phyloP scores from a whole-genome alignment of 2,113 vertebrate species.

The Harpagus bidentatus region DNA sequence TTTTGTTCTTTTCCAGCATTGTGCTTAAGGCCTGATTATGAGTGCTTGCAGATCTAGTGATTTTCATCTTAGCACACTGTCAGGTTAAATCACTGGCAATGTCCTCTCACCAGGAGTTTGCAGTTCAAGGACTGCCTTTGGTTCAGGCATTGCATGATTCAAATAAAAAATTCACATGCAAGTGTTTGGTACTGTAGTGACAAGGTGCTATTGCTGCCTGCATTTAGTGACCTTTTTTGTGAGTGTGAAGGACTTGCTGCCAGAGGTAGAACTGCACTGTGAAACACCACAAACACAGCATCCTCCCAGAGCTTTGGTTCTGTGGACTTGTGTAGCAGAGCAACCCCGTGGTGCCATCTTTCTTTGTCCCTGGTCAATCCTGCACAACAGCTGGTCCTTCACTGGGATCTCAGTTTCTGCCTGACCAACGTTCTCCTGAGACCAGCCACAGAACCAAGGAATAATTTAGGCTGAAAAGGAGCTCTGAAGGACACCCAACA shows the following conservation, averaged over 20 bases:
- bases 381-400: neutral
- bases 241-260: neutral
- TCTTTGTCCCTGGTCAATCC: neutral
- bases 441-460: neutral
- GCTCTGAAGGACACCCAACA: accelerated
- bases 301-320: neutral
- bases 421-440: neutral
- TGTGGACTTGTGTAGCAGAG: neutral
- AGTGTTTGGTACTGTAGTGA: constrained; percentile 11
- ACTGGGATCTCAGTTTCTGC: neutral
- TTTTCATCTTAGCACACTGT: constrained; percentile 26
- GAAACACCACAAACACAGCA: neutral
- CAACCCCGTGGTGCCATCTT: neutral
- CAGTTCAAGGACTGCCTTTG: constrained; percentile 17
- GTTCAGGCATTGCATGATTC: constrained; percentile 1
- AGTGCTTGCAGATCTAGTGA: neutral
- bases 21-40: neutral
- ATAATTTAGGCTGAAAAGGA: neutral
- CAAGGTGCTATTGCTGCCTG: constrained; percentile 21
- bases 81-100: constrained; percentile 35
- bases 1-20: constrained; percentile 33
- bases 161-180: constrained; percentile 38
- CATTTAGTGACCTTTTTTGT: neutral
- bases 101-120: neutral
- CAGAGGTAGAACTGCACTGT: neutral